Base-by-base conservation (phyloP, 2,113 vertebrate species). In the Hoplias malabaricus region DNA sequence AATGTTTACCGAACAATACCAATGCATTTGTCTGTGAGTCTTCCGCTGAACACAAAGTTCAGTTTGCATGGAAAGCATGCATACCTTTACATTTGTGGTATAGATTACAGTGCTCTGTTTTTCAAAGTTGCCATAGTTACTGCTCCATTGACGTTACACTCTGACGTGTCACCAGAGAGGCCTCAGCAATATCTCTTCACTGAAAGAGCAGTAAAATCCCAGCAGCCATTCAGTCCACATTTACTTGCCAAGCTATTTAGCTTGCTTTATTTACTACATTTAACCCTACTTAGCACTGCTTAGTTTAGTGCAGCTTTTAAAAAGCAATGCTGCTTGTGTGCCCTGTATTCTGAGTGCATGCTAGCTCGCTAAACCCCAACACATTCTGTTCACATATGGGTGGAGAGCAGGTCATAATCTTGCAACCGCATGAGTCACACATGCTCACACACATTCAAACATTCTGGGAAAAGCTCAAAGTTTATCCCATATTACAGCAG, bases 361-460 rank as follows among this genome's bases (percentile, higher is more conserved):
- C 42, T 40, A 53, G n/a, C 63, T 74, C 23, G 33, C 23, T 57
- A 61, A 53, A 48, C n/a, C 29, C 42, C 36, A 16, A 69, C 8
- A 40, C 61, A 62, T 40, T 36, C 48, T 77, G 36, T 77, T 43
- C 73, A 81, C 72, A 77, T 59, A 77, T 66, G 68, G 80, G 80
- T 57, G 80, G 68, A 50, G 74, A 48, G 76, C 69, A 23, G 57
- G 56, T 56, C 54, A 66, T 59, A 56, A 68, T 43, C 59, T 79
- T 72, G 57, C 46, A 66, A 79, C 57, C 34, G 31, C 63, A 29
- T 77, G 73, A 73, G 59, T 81, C 74, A 81, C 53, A 79, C 16
- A 65, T 34, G 54, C 36, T 56, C 76, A 71, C 67, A 21, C 69
- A 33, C 25, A 54, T 29, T 69, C 29, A 63, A 5, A n/a, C 3